Base-by-base conservation (phyloP, 2,113 vertebrate genomes). In the Amphiprion ocellaris region DNA sequence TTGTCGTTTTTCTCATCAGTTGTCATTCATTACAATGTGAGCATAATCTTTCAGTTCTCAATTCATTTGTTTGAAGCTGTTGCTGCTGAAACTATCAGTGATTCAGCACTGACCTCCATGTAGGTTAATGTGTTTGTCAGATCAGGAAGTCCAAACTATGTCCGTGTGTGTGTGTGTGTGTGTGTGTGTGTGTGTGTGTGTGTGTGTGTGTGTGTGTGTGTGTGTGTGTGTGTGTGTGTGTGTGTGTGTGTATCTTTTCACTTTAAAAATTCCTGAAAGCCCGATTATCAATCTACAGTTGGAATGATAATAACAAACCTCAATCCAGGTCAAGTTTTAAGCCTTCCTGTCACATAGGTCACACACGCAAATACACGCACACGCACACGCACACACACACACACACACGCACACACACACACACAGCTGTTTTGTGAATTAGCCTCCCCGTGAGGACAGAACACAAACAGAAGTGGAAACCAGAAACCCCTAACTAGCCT, bases 391-490 rank as follows among this genome's bases (percentile, higher is more conserved):
- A 69, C 63, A 47, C 76, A 66, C 54, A 66, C 50, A 70, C 75
- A 54, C 71, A 69, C 59, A 44, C 47, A 74, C 74, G 76, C 62
- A 79, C 50, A 62, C 63, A 53, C 63, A 68, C 44, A 47, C 63
- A 68, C 49, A 54, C 88, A 91, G 83, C 88, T 92, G 91, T 77
- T 86, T 74, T 72, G 74, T 78, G 17, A 87, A 86, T 92, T 70
- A 86, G 46, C 74, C 19, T 79, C n/a, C 63, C 39, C 73, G 59
- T 59, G 28, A 67, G 59, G 30, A 67, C n/a, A 0, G 15, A 72
- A 62, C 79, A 82, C 61, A 73, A 54, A 63, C 47, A 66, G 62
- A 81, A 26, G 63, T 66, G 72, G 82, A 89, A 87, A 85, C 82
- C 73, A 85, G 77, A 89, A 83, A 75, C 77, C 82, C 23, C 55